Conservation (phyloP, 2,888 invertebrate genomes). For the Candidula unifasciata region DNA sequence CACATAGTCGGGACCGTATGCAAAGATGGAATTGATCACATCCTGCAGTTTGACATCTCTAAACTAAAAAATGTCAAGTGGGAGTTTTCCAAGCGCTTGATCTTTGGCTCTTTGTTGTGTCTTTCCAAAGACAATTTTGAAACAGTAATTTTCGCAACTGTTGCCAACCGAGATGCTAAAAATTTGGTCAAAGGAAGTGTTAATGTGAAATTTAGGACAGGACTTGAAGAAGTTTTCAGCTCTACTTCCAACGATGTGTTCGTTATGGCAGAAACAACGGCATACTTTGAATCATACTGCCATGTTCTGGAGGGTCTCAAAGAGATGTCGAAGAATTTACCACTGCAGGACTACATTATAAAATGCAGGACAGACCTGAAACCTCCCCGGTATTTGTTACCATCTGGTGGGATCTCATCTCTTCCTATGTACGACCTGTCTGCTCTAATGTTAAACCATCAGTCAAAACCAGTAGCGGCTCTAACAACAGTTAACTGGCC, state of each 20-base stretch:
- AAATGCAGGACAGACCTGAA: conserved; percentile 60
- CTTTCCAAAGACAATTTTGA: conserved; percentile 85
- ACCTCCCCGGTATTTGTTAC: conserved; percentile 64
- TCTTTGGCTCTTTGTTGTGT: conserved; percentile 86
- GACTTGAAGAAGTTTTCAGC: conserved; percentile 51
- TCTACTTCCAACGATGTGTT: conserved; percentile 55
- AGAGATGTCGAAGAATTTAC: conserved; percentile 77
- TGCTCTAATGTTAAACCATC: conserved; percentile 3
- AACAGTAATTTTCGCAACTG: conserved; percentile 84
- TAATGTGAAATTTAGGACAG: conserved; percentile 61
- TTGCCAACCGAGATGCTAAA: conserved; percentile 65
- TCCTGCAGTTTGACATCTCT: conserved; percentile 63
- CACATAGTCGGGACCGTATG: conserved; percentile 65
- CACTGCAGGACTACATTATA: conserved; percentile 61
- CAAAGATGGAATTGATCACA: conserved; percentile 64
- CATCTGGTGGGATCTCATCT: conserved; percentile 17
- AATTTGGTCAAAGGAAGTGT: conserved; percentile 66
- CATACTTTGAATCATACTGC: conserved; percentile 90
- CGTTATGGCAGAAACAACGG: conserved; percentile 86
- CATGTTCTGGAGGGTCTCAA: conserved; percentile 86
- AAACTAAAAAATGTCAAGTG: conserved; percentile 69
- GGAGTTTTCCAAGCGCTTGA: conserved; percentile 82
- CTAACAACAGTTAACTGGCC: conserved; percentile 62
- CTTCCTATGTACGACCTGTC: conserved; percentile 36
- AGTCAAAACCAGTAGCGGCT: conserved; percentile 18